Evolutionary conservation across 2,888 invertebrate genomes (phyloP), one percentile per base, ranked within the genome.

Genomic region (Dicycla oo): DNA sequence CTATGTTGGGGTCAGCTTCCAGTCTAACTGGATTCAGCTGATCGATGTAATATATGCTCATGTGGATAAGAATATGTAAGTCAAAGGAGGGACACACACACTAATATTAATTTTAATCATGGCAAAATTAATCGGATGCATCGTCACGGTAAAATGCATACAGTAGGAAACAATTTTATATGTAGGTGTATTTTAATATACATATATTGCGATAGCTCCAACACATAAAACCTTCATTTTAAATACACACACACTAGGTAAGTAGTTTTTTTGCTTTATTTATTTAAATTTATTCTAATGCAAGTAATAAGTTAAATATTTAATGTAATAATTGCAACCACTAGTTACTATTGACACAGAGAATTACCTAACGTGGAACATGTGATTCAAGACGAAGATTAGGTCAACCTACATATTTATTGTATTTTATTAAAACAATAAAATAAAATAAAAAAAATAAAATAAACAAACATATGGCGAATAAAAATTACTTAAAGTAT

Each of bases 261-360:
- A 58, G 40, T 64, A 49, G 10, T 58, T 23, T 30, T 62, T 70
- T 34, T 26, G 38, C 38, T 58, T n/a, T 77, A 62, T 57, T 75
- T 70, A 70, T 53, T 71, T 71, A 63, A 63, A 75, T 64, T 30
- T 47, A 72, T 71, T 71, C 18, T 34, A 58, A 63, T 53, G 49
- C 34, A 63, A 58, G n/a, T 63, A 38, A 38, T 78, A 64, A 51
- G 20, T 49, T 72, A 40, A 63, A 72, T 72, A 75, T 72, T 75
- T 60, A 26, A 78, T 78, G 47, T 49, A 13, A 49, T 63, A 34
- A 63, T 70, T 51, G n/a, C 56, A 66, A 18, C 6, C n/a, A 75
- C 23, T 23, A 26, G 49, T 51, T 43, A 30, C 1, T 68, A 20
- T 26, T 61, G 34, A 61, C 34, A 20, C 18, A 11, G 1, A 30